A percentile compares a stretch with the other conserved stretches of the same genome.
Evolutionary conservation across 1,140 invertebrate genomes (phyloP).

Genomic region (Drosophila carrolli): DNA sequence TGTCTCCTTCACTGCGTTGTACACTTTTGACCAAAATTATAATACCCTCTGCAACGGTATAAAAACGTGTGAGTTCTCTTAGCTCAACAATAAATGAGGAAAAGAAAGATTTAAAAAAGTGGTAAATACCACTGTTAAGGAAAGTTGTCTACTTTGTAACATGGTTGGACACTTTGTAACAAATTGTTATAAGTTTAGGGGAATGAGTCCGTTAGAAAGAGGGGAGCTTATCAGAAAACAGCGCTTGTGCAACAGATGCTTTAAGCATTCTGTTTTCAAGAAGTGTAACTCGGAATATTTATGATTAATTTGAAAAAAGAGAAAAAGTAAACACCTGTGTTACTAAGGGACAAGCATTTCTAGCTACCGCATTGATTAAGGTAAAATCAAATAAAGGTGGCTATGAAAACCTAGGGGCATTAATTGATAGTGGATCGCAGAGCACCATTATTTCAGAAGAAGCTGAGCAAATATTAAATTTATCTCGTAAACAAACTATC

Average conservation of each 20-base stretch:
- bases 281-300: constrained; percentile 1
- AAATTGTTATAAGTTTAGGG: background rate
- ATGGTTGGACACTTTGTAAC: constrained; percentile 3
- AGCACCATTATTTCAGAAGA: too few relatives aligned
- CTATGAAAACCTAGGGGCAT: too few relatives aligned
- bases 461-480: too few relatives aligned
- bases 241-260: background rate
- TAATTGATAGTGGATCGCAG: too few relatives aligned
- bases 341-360: background rate
- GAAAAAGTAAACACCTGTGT: background rate
- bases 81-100: background rate
- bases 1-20: too few relatives aligned
- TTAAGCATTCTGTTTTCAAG: background rate
- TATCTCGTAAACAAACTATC: too few relatives aligned
- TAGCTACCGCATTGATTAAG: background rate
- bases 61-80: background rate
- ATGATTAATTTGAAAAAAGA: constrained; percentile 4
- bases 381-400: background rate
- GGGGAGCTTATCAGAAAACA: background rate
- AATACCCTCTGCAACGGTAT: too few relatives aligned
- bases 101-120: background rate
- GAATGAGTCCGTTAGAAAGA: background rate
- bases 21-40: too few relatives aligned
- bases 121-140: background rate
- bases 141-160: constrained; percentile 1